Evolutionary conservation across 37 sponge, comb jelly and placozoan species (phyloP).

Genomic region (Diacarnus erythraeanus): DNA sequence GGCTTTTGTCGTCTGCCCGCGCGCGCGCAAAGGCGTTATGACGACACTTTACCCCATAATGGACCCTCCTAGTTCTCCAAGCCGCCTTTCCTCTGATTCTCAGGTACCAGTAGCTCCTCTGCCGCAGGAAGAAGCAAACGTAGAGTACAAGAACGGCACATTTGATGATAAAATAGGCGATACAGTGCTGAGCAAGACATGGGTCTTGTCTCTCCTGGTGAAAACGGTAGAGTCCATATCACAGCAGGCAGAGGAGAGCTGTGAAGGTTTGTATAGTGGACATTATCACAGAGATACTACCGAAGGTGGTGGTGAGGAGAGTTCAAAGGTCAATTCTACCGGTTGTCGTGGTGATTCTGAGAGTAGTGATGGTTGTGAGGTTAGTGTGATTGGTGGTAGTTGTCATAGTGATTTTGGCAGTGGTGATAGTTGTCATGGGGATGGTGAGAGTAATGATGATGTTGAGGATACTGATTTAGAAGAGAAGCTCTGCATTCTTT

Average conservation of each 20-base stretch:
- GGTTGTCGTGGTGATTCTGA: background rate
- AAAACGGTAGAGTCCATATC: conserved; percentile 18
- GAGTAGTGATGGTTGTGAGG: background rate
- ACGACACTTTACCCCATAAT: background rate
- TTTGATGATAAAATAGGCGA: conserved; percentile 47
- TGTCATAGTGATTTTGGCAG: background rate
- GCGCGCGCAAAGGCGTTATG: background rate
- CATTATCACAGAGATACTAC: too few species aligned
- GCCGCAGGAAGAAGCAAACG: background rate
- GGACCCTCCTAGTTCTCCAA: background rate
- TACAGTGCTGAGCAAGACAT: conserved; percentile 65
- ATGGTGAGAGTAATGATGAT: background rate
- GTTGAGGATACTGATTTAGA: conserved; percentile 14
- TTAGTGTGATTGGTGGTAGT: background rate
- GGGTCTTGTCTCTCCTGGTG: conserved; percentile 66
- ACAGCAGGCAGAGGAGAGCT: background rate
- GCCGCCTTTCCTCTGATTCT: background rate
- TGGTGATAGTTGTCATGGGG: background rate
- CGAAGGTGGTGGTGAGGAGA: background rate
- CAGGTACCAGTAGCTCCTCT: background rate
- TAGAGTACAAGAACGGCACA: background rate
- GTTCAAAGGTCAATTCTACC: background rate
- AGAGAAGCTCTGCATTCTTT: conserved; percentile 46
- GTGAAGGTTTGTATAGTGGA: too few species aligned
- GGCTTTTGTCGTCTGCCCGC: too few species aligned